phyloP scores from a whole-genome alignment of 2,797 vertebrate species.

The Coracias cyanogaster region DNA sequence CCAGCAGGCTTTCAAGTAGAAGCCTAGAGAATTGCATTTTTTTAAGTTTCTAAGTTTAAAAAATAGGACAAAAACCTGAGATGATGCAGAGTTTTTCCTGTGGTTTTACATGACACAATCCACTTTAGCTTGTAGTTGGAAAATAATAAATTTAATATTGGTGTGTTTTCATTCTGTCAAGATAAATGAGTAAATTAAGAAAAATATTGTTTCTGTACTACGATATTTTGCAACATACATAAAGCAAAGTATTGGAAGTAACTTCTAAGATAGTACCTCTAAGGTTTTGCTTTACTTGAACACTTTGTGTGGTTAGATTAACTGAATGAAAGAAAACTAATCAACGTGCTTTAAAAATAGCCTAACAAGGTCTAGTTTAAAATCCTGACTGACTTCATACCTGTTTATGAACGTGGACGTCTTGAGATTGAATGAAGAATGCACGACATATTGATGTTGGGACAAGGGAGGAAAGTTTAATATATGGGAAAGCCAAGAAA shows the following conservation, averaged over 20 bases:
- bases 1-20: neutral
- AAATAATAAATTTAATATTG: neutral
- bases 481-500: constrained; percentile 33
- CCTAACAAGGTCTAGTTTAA: neutral
- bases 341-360: neutral
- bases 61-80: neutral
- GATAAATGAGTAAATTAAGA: neutral
- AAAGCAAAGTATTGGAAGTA: neutral
- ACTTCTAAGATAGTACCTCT: neutral
- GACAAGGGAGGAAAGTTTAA: constrained; percentile 43
- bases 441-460: constrained; percentile 24
- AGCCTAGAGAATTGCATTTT: neutral
- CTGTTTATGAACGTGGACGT: constrained; percentile 21
- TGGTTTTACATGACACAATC: neutral
- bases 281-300: neutral
- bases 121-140: neutral
- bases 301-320: neutral
- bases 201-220: neutral
- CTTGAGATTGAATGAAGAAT: constrained; percentile 40
- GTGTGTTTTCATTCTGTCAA: neutral
- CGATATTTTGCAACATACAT: neutral
- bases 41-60: neutral
- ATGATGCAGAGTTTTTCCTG: neutral
- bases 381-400: neutral
- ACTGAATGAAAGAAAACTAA: neutral